These are phyloP conservation scores for Fragum fragum DNA, from an alignment of 2,888 invertebrate species.

Conservation along the genomic window DNA sequence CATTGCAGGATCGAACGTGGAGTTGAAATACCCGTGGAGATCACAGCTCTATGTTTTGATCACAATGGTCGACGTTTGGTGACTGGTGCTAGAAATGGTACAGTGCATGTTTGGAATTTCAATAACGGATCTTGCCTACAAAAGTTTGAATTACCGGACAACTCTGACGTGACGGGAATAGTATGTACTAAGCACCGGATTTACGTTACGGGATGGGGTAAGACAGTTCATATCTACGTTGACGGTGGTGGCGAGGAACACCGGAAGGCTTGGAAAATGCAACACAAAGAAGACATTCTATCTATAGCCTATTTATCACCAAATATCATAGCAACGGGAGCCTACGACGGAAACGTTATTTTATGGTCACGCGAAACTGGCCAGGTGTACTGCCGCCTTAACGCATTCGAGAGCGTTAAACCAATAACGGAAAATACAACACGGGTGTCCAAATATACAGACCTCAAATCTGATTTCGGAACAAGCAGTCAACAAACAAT, in stretches of 20 bases:
- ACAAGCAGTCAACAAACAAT: conserved; percentile 29
- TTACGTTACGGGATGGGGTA: conserved; percentile 93
- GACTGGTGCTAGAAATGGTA: conserved; percentile 93
- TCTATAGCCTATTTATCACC: conserved; percentile 89
- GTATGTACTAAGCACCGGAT: conserved; percentile 89
- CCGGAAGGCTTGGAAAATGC: conserved; percentile 91
- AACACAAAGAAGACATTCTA: conserved; percentile 92
- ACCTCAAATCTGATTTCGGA: conserved; percentile 9
- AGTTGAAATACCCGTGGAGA: conserved; percentile 90
- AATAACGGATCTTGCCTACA: conserved; percentile 92
- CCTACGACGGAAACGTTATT: conserved; percentile 93
- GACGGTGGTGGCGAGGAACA: conserved; percentile 87
- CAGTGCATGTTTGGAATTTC: conserved; percentile 94
- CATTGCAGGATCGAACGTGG: conserved; percentile 91
- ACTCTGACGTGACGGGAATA: conserved; percentile 89
- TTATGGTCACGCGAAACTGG: conserved; percentile 95
- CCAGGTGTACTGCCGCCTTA: conserved; percentile 76
- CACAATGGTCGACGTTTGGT: conserved; percentile 91
- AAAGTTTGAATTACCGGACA: conserved; percentile 90
- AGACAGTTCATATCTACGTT: conserved; percentile 81
- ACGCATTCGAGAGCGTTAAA: conserved; percentile 69
- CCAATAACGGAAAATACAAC: conserved; percentile 55
- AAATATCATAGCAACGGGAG: conserved; percentile 88
- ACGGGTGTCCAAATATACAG: background rate
- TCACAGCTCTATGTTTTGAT: conserved; percentile 93